Evolutionary conservation across 2,797 vertebrate species (phyloP).

Genomic region (Pitangus sulphuratus): DNA sequence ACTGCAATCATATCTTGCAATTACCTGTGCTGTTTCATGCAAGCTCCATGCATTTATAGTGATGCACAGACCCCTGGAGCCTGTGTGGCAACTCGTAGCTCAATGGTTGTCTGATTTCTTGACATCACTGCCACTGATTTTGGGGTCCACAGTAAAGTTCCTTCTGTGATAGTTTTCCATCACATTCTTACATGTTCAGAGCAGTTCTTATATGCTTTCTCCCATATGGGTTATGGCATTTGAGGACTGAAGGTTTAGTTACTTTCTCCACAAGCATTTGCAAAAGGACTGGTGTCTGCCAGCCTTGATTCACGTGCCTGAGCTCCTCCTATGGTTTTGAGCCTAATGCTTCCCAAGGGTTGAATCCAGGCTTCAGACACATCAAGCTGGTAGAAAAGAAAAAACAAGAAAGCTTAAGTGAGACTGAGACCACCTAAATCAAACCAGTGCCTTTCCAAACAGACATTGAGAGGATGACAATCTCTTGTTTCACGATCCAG

Average conservation of each 20-base stretch:
- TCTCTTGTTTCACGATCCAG: neutral
- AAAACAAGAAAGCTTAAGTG: neutral
- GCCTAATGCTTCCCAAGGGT: neutral
- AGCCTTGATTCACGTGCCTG: rapidly evolving
- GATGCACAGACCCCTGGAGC: neutral
- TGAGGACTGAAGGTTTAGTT: neutral
- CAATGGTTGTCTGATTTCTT: neutral
- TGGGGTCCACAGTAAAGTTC: neutral
- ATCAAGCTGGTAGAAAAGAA: neutral
- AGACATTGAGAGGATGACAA: rapidly evolving
- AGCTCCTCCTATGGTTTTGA: neutral
- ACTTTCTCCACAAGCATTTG: neutral
- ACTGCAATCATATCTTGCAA: neutral
- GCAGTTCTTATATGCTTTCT: neutral
- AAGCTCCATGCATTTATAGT: neutral
- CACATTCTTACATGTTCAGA: neutral
- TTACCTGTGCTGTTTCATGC: neutral
- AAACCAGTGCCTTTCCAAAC: neutral
- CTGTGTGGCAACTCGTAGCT: neutral
- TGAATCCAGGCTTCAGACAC: neutral
- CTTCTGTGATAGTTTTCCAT: neutral
- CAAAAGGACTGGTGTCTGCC: neutral
- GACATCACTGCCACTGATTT: neutral
- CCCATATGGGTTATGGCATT: neutral
- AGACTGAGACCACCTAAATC: neutral